A percentile compares a stretch with the other conserved stretches of the same genome.
Evolutionary conservation across 2,113 vertebrate species (phyloP).

Genomic region (Hippocampus zosterae): DNA sequence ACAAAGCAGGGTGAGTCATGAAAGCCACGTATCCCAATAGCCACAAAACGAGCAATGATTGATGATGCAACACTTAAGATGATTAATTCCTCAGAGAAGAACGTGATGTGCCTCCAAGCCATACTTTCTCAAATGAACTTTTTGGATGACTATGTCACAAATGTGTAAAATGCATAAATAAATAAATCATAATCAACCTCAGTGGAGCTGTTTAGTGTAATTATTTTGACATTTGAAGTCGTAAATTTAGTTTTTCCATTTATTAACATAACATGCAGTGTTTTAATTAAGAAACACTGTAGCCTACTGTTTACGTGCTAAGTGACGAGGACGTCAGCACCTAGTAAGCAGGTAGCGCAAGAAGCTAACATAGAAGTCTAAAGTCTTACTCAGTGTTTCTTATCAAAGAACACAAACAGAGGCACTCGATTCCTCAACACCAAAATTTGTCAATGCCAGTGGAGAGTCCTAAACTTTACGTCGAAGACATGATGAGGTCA

Average conservation of each 20-base stretch:
- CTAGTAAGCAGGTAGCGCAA: background rate
- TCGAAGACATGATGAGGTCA: background rate
- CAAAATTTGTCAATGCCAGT: background rate
- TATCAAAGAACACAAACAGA: background rate
- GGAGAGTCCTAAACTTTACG: background rate
- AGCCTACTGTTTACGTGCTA: background rate
- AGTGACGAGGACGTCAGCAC: background rate
- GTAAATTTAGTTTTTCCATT: too few relatives aligned
- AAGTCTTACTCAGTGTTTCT: background rate
- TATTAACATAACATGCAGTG: too few relatives aligned
- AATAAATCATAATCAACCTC: too few relatives aligned
- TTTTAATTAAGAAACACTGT: too few relatives aligned
- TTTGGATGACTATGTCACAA: background rate
- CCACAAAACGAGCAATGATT: constrained; percentile 34
- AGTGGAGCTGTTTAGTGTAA: too few relatives aligned
- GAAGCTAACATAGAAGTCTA: background rate
- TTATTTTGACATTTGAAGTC: too few relatives aligned
- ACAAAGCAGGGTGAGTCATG: constrained; percentile 43
- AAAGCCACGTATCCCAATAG: constrained; percentile 14
- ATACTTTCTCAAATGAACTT: constrained; percentile 17
- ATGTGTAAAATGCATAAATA: background rate
- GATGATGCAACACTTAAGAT: constrained; percentile 38
- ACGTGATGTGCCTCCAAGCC: constrained; percentile 22
- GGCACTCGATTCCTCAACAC: background rate
- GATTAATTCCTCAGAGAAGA: constrained; percentile 40